phyloP scores from a whole-genome alignment of 2,888 invertebrate genomes.

The Kuschelorhynchus macadamiae region DNA sequence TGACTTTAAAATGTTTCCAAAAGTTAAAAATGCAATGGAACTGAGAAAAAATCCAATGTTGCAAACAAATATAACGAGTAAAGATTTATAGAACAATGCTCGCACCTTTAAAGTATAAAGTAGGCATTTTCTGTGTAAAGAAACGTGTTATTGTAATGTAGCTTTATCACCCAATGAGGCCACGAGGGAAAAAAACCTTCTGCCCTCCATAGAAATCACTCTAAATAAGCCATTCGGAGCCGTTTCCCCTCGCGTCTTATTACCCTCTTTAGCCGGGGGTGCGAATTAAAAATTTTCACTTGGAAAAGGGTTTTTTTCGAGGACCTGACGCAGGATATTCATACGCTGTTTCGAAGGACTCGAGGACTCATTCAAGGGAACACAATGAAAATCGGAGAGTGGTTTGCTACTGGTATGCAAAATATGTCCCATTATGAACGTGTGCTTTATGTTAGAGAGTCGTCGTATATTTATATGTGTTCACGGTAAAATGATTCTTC shows the following conservation, averaged over 20 bases:
- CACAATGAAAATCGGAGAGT: slow-evolving; percentile 42
- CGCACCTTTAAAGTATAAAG: too few species aligned
- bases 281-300: slow-evolving; percentile 49
- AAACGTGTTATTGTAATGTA: too few species aligned
- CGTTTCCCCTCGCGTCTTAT: slow-evolving; percentile 16
- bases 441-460: slow-evolving; percentile 11
- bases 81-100: too few species aligned
- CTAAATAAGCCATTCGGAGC: slow-evolving; percentile 7
- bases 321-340: slow-evolving; percentile 49
- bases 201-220: too few species aligned
- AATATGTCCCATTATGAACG: slow-evolving; percentile 35
- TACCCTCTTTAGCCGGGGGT: slow-evolving; percentile 31
- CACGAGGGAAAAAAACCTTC: too few species aligned
- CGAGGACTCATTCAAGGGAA: slow-evolving; percentile 43
- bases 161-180: too few species aligned
- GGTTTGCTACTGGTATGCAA: slow-evolving; percentile 40
- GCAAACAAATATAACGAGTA: too few species aligned
- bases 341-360: slow-evolving; percentile 30
- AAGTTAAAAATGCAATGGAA: too few species aligned
- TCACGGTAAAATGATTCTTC: not conserved
- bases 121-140: too few species aligned
- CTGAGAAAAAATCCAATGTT: too few species aligned
- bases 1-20: too few species aligned
- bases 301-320: slow-evolving; percentile 48
- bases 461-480: not conserved